Base-by-base conservation (phyloP, 1,140 invertebrate species). In the Bombus soroeensis region DNA sequence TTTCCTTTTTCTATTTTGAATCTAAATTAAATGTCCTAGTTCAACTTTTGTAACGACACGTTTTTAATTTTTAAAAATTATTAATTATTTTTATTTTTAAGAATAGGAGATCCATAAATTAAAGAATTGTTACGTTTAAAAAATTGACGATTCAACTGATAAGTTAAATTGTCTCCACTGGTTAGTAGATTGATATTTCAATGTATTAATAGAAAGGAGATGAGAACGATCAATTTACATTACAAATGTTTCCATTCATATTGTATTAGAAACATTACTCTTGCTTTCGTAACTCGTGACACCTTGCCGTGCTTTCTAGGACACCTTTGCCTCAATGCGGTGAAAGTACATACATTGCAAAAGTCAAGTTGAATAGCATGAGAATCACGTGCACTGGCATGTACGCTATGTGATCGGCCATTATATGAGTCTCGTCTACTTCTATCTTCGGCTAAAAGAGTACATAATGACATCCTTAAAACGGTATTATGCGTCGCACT, bases 341-440 rank as follows among this genome's bases (percentile, higher is more conserved):
- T 93, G 92, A 93, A 94, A 94, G 93, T 93, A 86, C 87, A 81
- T 85, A 83, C 83, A 78, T 86, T 72, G 89, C 90, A 93, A 94
- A 92, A 94, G 93, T 94, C 93, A 94, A 94, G 93, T 93, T 94
- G 93, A 94, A 94, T 94, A 91, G 91, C 93, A 94, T 93, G 93
- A 88, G 93, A 93, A 93, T 92, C 64, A 75, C 68, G 68, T 87
- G 84, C 75, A 79, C 59, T 68, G 81, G 79, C 76, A 74, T 59
- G 76, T 62, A 66, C 34, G 71, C 37, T 83, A 59, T 80, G 39
- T 18, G 73, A 53, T 74, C 47, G 25, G n/a, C 83, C 25, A 73
- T 43, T 43, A 68, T n/a, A 59, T 43, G 59, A 82, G 59, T 64
- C 15, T 18, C 57, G 32, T 18, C 12, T 34, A 9, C 18, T 32